Conservation (phyloP, 1,140 invertebrate species). For the Pseudobourletiella spinata region DNA sequence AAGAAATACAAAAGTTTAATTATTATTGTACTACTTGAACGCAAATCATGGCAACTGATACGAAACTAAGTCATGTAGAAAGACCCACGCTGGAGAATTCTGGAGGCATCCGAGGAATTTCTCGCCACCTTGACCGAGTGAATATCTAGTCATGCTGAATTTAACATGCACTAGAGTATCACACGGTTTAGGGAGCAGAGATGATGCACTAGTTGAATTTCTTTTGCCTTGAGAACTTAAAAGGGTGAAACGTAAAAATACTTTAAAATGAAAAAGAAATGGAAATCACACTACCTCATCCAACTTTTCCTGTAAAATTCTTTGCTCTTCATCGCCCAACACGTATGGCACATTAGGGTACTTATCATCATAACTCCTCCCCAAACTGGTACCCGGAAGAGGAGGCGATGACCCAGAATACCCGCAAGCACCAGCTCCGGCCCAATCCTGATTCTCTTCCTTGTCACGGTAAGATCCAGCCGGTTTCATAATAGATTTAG, state of each 20-base stretch:
- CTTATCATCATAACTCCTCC: not conserved
- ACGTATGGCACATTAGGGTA: not conserved
- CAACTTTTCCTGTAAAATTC: conserved; percentile 13
- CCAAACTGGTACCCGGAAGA: too few relatives aligned
- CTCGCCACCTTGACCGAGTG: conserved; percentile 39
- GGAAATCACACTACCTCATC: too few relatives aligned
- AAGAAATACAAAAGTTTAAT: conserved; percentile 28
- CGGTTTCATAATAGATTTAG: not conserved
- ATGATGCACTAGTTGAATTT: not conserved
- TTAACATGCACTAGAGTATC: conserved; percentile 40
- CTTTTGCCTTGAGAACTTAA: not conserved
- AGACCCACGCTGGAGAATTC: too few relatives aligned
- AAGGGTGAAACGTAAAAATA: not conserved
- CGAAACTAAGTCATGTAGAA: too few relatives aligned
- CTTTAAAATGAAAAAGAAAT: not conserved
- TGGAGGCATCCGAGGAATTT: too few relatives aligned
- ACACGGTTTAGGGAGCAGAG: conserved; percentile 31
- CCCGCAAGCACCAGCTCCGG: not conserved
- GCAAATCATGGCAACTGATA: not conserved
- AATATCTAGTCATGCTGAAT: conserved; percentile 44
- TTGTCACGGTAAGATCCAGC: not conserved
- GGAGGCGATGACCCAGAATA: not conserved
- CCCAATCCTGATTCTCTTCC: not conserved
- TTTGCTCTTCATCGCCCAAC: conserved; percentile 5
- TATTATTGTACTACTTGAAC: too few relatives aligned